These are phyloP conservation scores for Rhabdophis nuchalis DNA, from an alignment of 2,797 vertebrate species.

Conservation along the genomic window DNA sequence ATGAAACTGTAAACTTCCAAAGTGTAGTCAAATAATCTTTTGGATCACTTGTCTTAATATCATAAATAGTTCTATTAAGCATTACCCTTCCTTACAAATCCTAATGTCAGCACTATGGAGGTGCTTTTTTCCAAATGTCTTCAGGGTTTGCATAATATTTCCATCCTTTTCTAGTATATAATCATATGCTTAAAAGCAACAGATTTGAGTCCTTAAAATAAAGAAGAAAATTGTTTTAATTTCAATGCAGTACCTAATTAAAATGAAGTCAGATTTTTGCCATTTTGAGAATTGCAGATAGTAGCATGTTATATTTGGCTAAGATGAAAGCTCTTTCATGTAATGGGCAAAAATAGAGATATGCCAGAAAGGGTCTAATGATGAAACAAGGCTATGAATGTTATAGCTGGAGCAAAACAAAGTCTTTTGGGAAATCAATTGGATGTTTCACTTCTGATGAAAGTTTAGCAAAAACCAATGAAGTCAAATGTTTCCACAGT, in stretches of 20 bases:
- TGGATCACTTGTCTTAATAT: background rate
- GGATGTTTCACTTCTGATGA: background rate
- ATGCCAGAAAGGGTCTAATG: background rate
- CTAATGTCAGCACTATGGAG: slow-evolving; percentile 41
- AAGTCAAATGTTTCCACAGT: background rate
- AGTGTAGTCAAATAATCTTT: background rate
- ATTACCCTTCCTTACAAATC: background rate
- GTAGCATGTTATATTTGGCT: background rate
- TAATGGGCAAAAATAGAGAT: background rate
- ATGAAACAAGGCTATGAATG: background rate
- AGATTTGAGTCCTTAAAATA: slow-evolving; percentile 2
- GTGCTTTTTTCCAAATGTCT: slow-evolving; percentile 59
- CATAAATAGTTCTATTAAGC: background rate
- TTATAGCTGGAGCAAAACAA: background rate
- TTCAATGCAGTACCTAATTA: background rate
- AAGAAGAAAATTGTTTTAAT: background rate
- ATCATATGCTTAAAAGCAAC: background rate
- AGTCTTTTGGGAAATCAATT: background rate
- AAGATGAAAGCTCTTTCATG: background rate
- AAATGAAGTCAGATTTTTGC: background rate
- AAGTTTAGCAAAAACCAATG: background rate
- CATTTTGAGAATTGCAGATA: background rate
- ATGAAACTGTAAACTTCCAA: background rate
- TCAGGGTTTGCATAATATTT: slow-evolving; percentile 66
- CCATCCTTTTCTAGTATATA: slow-evolving; percentile 31